Evolutionary conservation across 2,113 vertebrate genomes (phyloP), one percentile per base, ranked within the genome.

Genomic region (Pitta sordida): DNA sequence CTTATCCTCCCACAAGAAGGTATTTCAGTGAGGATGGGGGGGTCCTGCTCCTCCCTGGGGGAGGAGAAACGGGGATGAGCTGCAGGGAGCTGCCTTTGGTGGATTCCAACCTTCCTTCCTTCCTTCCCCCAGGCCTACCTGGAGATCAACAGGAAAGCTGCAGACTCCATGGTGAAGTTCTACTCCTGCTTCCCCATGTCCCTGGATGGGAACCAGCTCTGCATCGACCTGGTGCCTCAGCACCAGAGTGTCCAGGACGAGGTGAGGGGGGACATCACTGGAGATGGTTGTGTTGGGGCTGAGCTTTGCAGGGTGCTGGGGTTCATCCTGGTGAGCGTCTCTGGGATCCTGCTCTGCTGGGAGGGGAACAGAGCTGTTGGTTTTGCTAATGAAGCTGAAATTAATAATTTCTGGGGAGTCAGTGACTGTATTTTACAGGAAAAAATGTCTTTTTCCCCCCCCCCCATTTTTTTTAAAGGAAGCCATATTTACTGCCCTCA

Each of bases 121-220:
- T 37, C 7, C 10, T 76, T 96, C 96, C 69, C 15, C 80, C 93
- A 98, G 98, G 98, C 98, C 1, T 98, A 98, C 37, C 37, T 98
- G 15, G 97, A 98, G 94, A 96, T 98, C 53, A 97, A 58, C n/a
- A 92, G 64, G 22, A 98, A 97, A 59, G 96, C 98, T 44, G 98
- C 97, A 16, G 97, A 98, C 12, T 98, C 98, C 62, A 98, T 98
- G 98, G 94, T 98, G 26, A 98, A 98, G n/a, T 98, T 98, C 79
- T 98, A 98, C 85, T 96, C 92, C 55, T 97, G 97, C 84, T 98
- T 98, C 36, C 98, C 98, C 10, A 97, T 97, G 80, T 98, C 96
- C 24, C 77, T 98, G 71, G 96, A 98, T 82, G 98, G 98, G 63
- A 98, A 97, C 44, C 96, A 98, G 87, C 97, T 98, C 46, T 94